Base-by-base conservation (phyloP, 2,113 vertebrate species). In the Planiliza haematocheilus region DNA sequence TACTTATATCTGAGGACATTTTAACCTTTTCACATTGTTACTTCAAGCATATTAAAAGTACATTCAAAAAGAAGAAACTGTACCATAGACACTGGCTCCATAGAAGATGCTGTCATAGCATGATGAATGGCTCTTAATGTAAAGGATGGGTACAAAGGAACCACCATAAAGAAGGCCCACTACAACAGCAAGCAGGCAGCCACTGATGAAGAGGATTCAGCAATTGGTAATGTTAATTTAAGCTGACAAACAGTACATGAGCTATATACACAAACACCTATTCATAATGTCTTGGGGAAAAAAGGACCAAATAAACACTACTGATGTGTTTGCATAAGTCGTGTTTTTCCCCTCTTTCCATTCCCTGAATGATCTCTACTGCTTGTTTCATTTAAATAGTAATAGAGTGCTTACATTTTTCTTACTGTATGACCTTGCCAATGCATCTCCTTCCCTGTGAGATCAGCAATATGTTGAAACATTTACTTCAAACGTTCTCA, bases 61-160 rank as follows among this genome's bases (percentile, higher is more conserved):
- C 4, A 8, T 34, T 18, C 4, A 64, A n/a, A 9, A 51, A 41
- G 10, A 39, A 8, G 14, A 56, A n/a, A 38, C 1, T 88, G 86
- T 89, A 99, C 97, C 96, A 41, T 95, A 95, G 43, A 95, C 89
- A 88, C 96, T 99, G 59, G 97, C 95, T 78, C 95, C 95, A 11
- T 88, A 45, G 16, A 95, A 98, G 0, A 84, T 4, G 20, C 94
- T 95, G 57, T 86, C 94, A 65, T 91, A 94, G 83, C 80, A 92
- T 16, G 87, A 89, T 34, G 94, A 93, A 37, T 94, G 95, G 79
- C 94, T 94, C 89, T 98, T 97, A 64, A 99, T 97, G 82, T 97
- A 97, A 75, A 97, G 92, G 34, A 98, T 86, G 1, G 96, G 97
- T 18, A 94, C 58, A 79, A 97, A 96, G 36, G 94, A 92, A 16